Conservation (phyloP, 92 coral and sea anemone species). For the Isaurus tuberculatus region DNA sequence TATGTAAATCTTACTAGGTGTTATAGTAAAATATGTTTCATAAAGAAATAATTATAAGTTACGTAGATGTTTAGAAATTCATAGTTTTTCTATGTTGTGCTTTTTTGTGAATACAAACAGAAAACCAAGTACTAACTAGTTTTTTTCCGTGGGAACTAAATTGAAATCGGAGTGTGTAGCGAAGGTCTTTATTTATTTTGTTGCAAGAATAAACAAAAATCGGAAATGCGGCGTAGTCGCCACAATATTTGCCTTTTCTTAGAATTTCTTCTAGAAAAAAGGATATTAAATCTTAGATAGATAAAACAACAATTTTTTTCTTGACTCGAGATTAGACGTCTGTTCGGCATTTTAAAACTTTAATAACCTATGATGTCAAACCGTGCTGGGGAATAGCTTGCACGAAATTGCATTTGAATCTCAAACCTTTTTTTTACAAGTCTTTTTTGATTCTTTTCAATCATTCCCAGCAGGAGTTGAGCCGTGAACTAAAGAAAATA, state of each 20-base stretch:
- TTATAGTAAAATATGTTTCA: neutral
- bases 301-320: neutral
- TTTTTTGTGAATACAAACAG: neutral
- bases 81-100: neutral
- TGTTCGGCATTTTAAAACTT: constrained; percentile 10
- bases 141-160: neutral
- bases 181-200: neutral
- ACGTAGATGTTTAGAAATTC: neutral
- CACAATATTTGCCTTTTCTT: neutral
- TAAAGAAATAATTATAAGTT: neutral
- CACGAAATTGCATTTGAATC: constrained; percentile 1
- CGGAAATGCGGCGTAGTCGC: neutral
- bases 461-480: constrained; percentile 12
- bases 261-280: neutral
- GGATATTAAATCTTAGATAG: neutral
- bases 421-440: neutral
- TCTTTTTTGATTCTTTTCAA: neutral
- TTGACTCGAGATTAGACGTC: neutral
- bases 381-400: neutral
- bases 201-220: neutral
- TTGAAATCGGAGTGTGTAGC: neutral
- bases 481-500: neutral
- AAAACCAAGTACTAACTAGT: neutral
- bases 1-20: neutral
- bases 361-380: constrained; percentile 27